Evolutionary conservation across 2,888 invertebrate genomes (phyloP), one percentile per base, ranked within the genome.

Genomic region (Brachypterus glaber): DNA sequence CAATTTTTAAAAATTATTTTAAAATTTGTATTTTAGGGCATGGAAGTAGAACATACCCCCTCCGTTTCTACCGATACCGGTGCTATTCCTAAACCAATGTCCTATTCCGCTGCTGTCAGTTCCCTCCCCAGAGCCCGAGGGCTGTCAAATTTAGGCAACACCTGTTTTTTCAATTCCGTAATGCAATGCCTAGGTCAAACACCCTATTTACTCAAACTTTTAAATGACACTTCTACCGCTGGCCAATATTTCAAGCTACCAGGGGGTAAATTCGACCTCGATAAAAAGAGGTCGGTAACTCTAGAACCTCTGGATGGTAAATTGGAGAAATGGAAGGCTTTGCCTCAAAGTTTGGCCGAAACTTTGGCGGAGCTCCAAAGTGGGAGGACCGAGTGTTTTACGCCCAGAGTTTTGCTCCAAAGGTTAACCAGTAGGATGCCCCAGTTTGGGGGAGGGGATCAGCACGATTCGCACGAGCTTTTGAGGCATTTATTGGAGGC

Each of bases 101-200:
- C n/a, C n/a, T n/a, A n/a, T n/a, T n/a, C n/a, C n/a, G n/a, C n/a
- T n/a, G 12, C 21, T 44, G 44, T 33, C 44, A 39, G 35, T 5
- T 27, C 31, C 30, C 39, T 74, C 42, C 75, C 74, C 1, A 66
- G 78, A 26, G 78, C 80, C 1, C 68, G 89, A 68, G 96, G 96
- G 0, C 69, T 96, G 27, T 73, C 75, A 34, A 96, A 96, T 69
- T 70, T 95, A 58, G 95, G 96, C 33, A 96, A 96, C 62, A 96
- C 96, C 1, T 96, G 96, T 62, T 96, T 93, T 67, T 92, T 96
- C 63, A 96, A 96, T 70, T 89, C 95, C 16, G 92, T 95, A 5
- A 76, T 96, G 71, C 96, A 96, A 68, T 89, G 89, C 60, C 69
- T 92, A 52, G 84, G 85, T 2, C 87, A 87, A 63, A 90, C 90